These are phyloP conservation scores for Solea solea DNA, from an alignment of 2,113 vertebrate genomes.

Conservation along the genomic window DNA sequence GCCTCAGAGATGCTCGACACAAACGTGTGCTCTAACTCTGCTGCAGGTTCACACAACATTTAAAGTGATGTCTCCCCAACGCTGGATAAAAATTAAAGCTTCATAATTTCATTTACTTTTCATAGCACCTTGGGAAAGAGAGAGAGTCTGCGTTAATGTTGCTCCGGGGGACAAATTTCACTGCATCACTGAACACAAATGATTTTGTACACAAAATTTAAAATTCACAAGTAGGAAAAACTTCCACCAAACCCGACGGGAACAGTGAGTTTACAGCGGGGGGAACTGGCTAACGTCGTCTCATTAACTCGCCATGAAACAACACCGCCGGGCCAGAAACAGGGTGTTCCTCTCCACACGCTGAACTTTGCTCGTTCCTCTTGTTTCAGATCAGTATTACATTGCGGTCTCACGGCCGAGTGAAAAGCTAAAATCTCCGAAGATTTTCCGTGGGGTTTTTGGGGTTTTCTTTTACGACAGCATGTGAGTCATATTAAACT, in stretches of 20 bases:
- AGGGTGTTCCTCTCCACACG: slow-evolving; percentile 61
- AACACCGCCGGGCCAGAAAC: slow-evolving; percentile 56
- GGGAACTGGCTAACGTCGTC: slow-evolving; percentile 42
- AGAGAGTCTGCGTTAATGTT: slow-evolving; percentile 1
- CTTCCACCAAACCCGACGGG: slow-evolving; percentile 46
- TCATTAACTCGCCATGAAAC: slow-evolving; percentile 66
- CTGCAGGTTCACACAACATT: no score
- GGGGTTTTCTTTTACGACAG: slow-evolving; percentile 31
- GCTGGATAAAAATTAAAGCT: not conserved
- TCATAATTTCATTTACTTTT: not conserved
- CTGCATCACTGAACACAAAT: not conserved
- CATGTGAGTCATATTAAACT: slow-evolving; percentile 59
- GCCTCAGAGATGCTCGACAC: not conserved
- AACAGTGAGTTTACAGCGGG: slow-evolving; percentile 26
- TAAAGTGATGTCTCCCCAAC: no score
- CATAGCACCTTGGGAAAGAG: no score
- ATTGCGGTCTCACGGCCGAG: slow-evolving; percentile 38
- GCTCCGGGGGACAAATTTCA: not conserved
- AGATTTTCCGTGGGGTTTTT: slow-evolving; percentile 47
- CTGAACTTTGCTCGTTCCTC: slow-evolving; percentile 46
- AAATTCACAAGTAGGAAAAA: slow-evolving; percentile 32
- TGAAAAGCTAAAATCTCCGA: slow-evolving; percentile 29
- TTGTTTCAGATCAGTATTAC: slow-evolving; percentile 50
- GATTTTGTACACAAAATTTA: not conserved
- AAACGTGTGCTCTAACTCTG: no score